Percentiles rank a stretch among this genome's conserved stretches.
Conservation (phyloP, 2,888 invertebrate species). For the Spilarctia lutea region DNA sequence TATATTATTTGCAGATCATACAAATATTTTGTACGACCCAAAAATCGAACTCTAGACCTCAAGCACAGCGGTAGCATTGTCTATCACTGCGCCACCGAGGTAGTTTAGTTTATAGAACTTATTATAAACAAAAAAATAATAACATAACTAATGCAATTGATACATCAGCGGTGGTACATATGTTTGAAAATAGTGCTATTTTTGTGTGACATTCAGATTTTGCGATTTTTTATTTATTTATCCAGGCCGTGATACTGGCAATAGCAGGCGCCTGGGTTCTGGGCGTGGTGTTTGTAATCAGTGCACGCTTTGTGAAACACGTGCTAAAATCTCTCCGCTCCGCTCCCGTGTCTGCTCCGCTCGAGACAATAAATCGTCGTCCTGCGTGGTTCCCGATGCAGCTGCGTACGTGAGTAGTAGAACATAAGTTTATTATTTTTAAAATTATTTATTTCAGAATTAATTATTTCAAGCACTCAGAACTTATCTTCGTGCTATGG, state of each 20-base stretch:
- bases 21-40: too few relatives aligned
- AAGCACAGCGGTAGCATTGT: too few relatives aligned
- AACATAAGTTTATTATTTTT: slow-evolving; percentile 19
- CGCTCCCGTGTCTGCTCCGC: slow-evolving; percentile 65
- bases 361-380: slow-evolving; percentile 64
- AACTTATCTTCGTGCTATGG: background rate
- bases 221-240: background rate
- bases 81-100: too few relatives aligned
- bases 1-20: too few relatives aligned
- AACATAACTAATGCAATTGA: background rate
- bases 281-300: slow-evolving; percentile 62
- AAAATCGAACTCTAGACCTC: too few relatives aligned
- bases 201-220: background rate
- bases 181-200: background rate
- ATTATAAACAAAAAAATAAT: background rate
- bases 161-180: background rate
- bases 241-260: slow-evolving; percentile 69
- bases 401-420: slow-evolving; percentile 70
- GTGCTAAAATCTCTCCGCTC: slow-evolving; percentile 71
- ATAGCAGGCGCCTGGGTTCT: slow-evolving; percentile 70
- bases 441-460: background rate
- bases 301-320: slow-evolving; percentile 69
- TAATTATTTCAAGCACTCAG: too few relatives aligned
- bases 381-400: slow-evolving; percentile 74
- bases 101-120: background rate